phyloP scores from a whole-genome alignment of 2,888 invertebrate species.

The Odontocerum albicorne region DNA sequence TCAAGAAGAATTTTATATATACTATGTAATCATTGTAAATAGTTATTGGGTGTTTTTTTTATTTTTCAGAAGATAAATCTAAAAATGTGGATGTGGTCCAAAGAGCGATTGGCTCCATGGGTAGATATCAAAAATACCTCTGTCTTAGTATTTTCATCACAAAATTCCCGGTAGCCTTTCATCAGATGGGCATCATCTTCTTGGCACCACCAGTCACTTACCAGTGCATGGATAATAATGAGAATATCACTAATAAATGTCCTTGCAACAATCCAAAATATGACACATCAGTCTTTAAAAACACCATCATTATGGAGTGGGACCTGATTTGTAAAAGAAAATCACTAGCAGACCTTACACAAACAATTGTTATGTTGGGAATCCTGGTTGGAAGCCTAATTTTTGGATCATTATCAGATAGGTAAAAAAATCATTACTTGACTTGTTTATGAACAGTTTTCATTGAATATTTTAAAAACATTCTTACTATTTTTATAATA shows the following conservation, averaged over 20 bases:
- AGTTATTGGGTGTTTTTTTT: too few species aligned
- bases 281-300: constrained; percentile 65
- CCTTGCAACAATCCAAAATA: constrained; percentile 61
- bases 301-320: constrained; percentile 76
- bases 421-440: constrained; percentile 55
- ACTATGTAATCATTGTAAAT: too few species aligned
- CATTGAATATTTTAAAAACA: too few species aligned
- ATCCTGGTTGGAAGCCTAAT: constrained; percentile 71
- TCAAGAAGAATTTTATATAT: too few species aligned
- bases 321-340: constrained; percentile 68
- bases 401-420: constrained; percentile 76
- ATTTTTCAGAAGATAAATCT: too few species aligned
- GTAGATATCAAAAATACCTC: constrained; percentile 54
- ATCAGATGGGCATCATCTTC: constrained; percentile 57
- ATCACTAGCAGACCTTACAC: constrained; percentile 68
- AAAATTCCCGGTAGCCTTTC: constrained; percentile 55
- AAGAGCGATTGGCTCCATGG: constrained; percentile 52
- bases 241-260: constrained; percentile 47
- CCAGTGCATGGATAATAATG: constrained; percentile 39
- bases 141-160: constrained; percentile 49
- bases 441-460: too few species aligned
- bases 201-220: constrained; percentile 50
- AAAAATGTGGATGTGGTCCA: constrained; percentile 47
- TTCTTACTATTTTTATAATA: too few species aligned
- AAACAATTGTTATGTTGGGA: constrained; percentile 75